Percentiles rank a stretch among this genome's conserved stretches.
These are phyloP conservation scores for Siniperca chuatsi DNA, from an alignment of 2,113 vertebrate species.

Conservation along the genomic window DNA sequence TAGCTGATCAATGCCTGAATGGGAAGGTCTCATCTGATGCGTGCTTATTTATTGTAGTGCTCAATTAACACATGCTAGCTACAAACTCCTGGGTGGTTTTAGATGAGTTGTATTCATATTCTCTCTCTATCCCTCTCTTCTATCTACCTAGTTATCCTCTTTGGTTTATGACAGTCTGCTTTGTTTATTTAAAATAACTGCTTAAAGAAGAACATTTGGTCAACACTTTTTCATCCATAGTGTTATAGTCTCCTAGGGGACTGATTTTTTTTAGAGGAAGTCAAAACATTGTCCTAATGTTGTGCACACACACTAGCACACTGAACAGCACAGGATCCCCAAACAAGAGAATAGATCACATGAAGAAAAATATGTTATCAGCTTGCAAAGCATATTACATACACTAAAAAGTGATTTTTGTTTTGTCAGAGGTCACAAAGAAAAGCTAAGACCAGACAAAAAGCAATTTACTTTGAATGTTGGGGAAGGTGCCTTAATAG, in stretches of 20 bases:
- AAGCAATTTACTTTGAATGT: neutral
- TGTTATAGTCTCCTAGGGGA: neutral
- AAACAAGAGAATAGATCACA: neutral
- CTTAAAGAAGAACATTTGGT: conserved; percentile 17
- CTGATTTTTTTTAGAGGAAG: neutral
- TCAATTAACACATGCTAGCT: conserved; percentile 71
- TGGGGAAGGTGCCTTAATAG: neutral
- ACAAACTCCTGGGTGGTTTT: conserved; percentile 55
- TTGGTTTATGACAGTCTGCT: conserved; percentile 18
- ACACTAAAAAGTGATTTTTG: neutral
- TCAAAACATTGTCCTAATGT: neutral
- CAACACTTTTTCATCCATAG: neutral
- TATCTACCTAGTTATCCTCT: conserved; percentile 1
- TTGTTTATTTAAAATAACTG: conserved; percentile 17
- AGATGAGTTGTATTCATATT: conserved; percentile 46
- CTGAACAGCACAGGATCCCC: neutral
- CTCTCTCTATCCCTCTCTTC: neutral
- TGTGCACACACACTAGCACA: neutral
- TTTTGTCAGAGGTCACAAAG: neutral
- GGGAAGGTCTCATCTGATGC: conserved; percentile 65
- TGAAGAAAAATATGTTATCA: neutral
- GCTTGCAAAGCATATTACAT: neutral
- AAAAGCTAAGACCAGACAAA: neutral
- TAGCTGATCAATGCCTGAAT: conserved; percentile 65
- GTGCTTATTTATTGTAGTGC: conserved; percentile 72